Conservation (phyloP, 2,113 vertebrate genomes). For the Oryzias celebensis region DNA sequence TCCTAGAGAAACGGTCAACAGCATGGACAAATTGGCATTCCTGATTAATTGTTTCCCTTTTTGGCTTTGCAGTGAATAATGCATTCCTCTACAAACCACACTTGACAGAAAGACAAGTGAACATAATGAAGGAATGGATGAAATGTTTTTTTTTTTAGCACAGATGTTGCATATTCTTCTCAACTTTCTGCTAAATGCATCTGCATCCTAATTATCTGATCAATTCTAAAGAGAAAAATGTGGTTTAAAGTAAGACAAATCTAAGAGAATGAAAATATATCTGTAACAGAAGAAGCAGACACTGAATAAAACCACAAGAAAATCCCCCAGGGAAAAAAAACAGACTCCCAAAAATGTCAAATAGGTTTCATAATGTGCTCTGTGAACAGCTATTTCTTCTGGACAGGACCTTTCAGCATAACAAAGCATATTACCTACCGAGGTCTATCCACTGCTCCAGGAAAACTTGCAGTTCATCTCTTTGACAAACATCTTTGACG, state of each 20-base stretch:
- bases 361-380: constrained; percentile 47
- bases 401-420: constrained; percentile 32
- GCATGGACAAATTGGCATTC: constrained; percentile 40
- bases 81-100: constrained; percentile 38
- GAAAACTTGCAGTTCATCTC: constrained; percentile 7
- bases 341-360: constrained; percentile 63
- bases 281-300: constrained; percentile 34
- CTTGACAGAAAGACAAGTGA: constrained; percentile 18
- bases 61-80: constrained; percentile 36
- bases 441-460: constrained; percentile 21
- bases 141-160: constrained; percentile 18
- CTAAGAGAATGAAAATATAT: background rate
- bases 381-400: constrained; percentile 34
- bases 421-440: constrained; percentile 44
- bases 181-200: constrained; percentile 1
- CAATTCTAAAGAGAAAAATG: too few species aligned
- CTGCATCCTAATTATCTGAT: background rate
- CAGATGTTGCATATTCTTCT: background rate
- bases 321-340: constrained; percentile 39
- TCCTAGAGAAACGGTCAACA: constrained; percentile 50
- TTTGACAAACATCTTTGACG: background rate
- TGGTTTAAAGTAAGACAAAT: too few species aligned
- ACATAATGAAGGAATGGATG: constrained; percentile 25
- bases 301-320: constrained; percentile 31
- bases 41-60: constrained; percentile 61